phyloP scores from a whole-genome alignment of 2,113 vertebrate species.

The Rhegmatorhina hoffmannsi region DNA sequence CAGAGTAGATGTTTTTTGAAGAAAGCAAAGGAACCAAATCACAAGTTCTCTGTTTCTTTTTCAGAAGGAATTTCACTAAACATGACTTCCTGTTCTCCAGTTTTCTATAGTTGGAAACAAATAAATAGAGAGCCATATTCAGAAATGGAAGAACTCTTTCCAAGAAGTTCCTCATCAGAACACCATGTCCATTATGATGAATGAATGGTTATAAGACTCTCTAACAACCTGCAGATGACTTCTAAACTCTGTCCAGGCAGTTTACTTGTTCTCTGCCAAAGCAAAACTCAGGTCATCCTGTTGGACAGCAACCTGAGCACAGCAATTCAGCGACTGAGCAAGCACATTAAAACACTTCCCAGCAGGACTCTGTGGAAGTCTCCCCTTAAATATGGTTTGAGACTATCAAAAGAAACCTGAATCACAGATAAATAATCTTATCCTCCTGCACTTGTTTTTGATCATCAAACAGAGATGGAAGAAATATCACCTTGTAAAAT shows the following conservation, averaged over 20 bases:
- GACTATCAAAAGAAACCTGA: neutral
- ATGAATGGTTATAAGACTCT: neutral
- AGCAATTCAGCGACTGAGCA: accelerated
- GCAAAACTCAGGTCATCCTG: neutral
- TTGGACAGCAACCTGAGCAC: neutral
- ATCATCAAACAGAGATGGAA: neutral
- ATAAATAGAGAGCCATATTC: neutral
- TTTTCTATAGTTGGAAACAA: neutral
- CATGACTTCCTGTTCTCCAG: neutral
- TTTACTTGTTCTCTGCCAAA: neutral
- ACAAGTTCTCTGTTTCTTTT: neutral
- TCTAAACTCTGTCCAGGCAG: neutral
- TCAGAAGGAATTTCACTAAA: neutral
- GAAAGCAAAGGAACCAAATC: neutral
- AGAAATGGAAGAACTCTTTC: neutral
- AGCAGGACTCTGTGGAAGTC: neutral
- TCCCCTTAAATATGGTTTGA: neutral
- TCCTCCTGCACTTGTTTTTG: neutral
- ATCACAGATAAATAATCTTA: neutral
- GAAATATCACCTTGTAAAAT: neutral
- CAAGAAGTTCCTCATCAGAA: neutral
- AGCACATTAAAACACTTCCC: neutral
- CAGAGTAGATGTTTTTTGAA: neutral
- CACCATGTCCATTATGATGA: neutral
- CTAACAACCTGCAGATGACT: neutral